phyloP scores from a whole-genome alignment of 2,797 vertebrate species.

The Enteromius afrohamiltoni region DNA sequence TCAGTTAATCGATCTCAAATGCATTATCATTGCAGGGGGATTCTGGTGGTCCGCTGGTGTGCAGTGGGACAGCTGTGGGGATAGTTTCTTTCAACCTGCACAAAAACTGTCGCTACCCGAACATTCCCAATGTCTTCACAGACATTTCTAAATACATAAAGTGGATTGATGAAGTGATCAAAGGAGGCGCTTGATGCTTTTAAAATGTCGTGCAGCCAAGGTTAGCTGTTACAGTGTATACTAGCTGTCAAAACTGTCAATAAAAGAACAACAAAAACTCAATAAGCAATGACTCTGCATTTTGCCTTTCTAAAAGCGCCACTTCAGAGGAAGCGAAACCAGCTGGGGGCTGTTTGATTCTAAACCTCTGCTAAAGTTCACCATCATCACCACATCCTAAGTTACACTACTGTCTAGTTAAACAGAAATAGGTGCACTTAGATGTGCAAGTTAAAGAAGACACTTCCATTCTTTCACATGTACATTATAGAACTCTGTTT shows the following conservation, averaged over 20 bases:
- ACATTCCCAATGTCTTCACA: slow-evolving; percentile 72
- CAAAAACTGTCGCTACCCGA: slow-evolving; percentile 59
- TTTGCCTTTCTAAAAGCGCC: slow-evolving; percentile 6
- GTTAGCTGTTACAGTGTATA: background rate
- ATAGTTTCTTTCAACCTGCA: slow-evolving; percentile 63
- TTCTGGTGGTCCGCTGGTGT: slow-evolving; percentile 75
- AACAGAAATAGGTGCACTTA: background rate
- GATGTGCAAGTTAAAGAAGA: background rate
- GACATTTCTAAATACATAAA: slow-evolving; percentile 62
- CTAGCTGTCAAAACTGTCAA: background rate
- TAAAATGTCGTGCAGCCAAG: background rate
- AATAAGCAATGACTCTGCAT: background rate
- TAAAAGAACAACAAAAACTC: slow-evolving; percentile 12
- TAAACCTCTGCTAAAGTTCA: slow-evolving; percentile 13
- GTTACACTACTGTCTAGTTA: background rate
- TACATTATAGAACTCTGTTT: background rate
- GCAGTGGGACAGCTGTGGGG: slow-evolving; percentile 60
- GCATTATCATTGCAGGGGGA: slow-evolving; percentile 66
- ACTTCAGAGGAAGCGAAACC: slow-evolving; percentile 43
- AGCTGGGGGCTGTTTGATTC: background rate
- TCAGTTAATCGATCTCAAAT: background rate
- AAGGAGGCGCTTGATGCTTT: slow-evolving; percentile 12
- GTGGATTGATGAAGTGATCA: slow-evolving; percentile 65
- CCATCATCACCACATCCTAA: slow-evolving; percentile 4
- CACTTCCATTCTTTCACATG: background rate